Base-by-base conservation (phyloP, 2,797 vertebrate genomes). In the Nannoperca australis region DNA sequence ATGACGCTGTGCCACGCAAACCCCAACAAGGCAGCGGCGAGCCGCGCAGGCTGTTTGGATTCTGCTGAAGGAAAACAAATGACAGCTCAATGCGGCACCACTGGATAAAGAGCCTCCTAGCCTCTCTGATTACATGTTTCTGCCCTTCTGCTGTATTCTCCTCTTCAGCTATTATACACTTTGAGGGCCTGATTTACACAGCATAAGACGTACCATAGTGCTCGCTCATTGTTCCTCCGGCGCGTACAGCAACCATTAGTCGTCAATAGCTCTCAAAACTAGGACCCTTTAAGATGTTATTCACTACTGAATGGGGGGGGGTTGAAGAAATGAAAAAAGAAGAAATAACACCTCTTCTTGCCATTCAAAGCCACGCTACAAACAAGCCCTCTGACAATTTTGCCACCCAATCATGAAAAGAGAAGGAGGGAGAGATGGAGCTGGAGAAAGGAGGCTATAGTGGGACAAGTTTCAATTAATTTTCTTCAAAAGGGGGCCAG, bases 381-480 rank as follows among this genome's bases (percentile, higher is more conserved):
- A 91, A 90, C 93, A 92, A 91, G 90, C 85, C 89, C 85, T 88
- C 88, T 68, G 81, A 92, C 92, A 92, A 93, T 93, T 92, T 91
- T 36, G 30, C 88, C 91, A 90, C 85, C 87, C 85, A 85, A 91
- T 93, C 92, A 85, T 87, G 89, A 90, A 89, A 93, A 92, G 91
- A 87, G 94, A 89, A 89, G 88, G 88, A 89, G 89, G 90, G 91
- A 74, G 90, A 94, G 94, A 92, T 92, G 79, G 89, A 94, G 95
- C 92, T 86, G 89, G 92, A 96, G 96, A 97, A 97, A 97, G 96
- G 95, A 95, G 95, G 96, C 91, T 94, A 97, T 96, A 94, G 92
- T 90, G 96, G 94, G 96, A 97, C 96, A 97, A 97, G 96, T 98
- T 99, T 98, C 97, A 98, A 98, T 99, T 98, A 98, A 97, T 97